Conservation (phyloP, 2,888 invertebrate genomes). For the Azorinus chamasolen region DNA sequence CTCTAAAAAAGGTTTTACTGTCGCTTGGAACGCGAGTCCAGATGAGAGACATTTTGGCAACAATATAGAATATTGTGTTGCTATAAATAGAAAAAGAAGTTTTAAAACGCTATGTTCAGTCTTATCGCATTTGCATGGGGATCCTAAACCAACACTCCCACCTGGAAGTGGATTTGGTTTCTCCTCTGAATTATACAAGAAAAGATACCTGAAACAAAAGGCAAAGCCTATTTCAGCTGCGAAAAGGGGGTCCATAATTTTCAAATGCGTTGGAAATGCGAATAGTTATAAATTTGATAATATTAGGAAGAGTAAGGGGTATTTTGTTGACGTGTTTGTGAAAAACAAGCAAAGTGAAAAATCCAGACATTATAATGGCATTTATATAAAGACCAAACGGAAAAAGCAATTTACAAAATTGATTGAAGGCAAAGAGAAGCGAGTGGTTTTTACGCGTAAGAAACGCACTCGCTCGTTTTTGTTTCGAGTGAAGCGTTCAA, state of each 20-base stretch:
- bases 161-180: slow-evolving; percentile 82
- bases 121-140: slow-evolving; percentile 85
- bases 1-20: slow-evolving; percentile 54
- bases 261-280: slow-evolving; percentile 87
- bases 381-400: slow-evolving; percentile 70
- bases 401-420: slow-evolving; percentile 62
- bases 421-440: slow-evolving; percentile 74
- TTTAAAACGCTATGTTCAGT: slow-evolving; percentile 87
- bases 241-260: slow-evolving; percentile 78
- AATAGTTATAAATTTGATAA: slow-evolving; percentile 88
- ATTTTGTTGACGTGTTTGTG: slow-evolving; percentile 88
- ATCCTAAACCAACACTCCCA: slow-evolving; percentile 79
- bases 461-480: slow-evolving; percentile 54
- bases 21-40: slow-evolving; percentile 68
- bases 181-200: slow-evolving; percentile 74
- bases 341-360: slow-evolving; percentile 88
- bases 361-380: slow-evolving; percentile 87
- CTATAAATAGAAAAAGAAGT: slow-evolving; percentile 86
- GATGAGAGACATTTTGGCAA: slow-evolving; percentile 69
- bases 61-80: slow-evolving; percentile 87
- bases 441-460: slow-evolving; percentile 64
- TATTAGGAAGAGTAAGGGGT: slow-evolving; percentile 87
- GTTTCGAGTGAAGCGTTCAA: slow-evolving; percentile 62
- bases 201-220: slow-evolving; percentile 56
- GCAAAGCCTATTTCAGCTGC: slow-evolving; percentile 72